Base-by-base conservation (phyloP, 2,888 invertebrate species). In the Dioctria rufipes region DNA sequence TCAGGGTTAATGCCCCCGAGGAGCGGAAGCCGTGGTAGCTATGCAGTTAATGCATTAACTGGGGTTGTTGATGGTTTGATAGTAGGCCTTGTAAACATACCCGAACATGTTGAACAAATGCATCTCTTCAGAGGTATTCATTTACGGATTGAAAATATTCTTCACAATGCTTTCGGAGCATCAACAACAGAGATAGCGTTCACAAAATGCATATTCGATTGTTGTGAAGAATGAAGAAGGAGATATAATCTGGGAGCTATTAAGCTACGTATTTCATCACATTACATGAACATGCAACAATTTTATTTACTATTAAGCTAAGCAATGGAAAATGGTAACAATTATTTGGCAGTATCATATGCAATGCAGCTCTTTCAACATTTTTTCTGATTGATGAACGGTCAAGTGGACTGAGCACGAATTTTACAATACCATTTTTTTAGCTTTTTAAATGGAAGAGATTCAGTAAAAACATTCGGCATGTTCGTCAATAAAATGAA, bases 401-500 rank as follows among this genome's bases (percentile, higher is more conserved):
- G 82, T 92, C 93, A 82, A 94, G 93, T 81, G 92, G 93, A 63
- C 92, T 65, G 97, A 97, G 86, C 93, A 93, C 40, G 98, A 98
- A 86, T 91, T 98, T 67, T 94, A 92, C 86, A 94, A 96, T 86
- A 96, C 96, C 0, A 94, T 98, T 98, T 86, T 96, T 96, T 85
- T 94, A 93, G 94, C 25, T 89, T 88, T 77, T 94, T 95, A 4
- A 92, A 93, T n/a, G 94, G 95, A 73, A 93, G 96, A 61, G 96
- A 96, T 86, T 93, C 96, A 0, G 94, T 94, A 0, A 98, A 98
- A 89, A 96, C 98, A 60, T 98, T 99, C 89, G 94, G 95, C 83
- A 90, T 96, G 84, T 98, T 98, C 89, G 97, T 99, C 4, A 96
- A 96, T 86, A 95, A 98, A 89, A 97, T 99, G 98, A 98, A 98